A percentile compares a stretch with the other conserved stretches of the same genome.
Evolutionary conservation across 2,888 invertebrate species (phyloP).

Genomic region (Octodonta nipae): DNA sequence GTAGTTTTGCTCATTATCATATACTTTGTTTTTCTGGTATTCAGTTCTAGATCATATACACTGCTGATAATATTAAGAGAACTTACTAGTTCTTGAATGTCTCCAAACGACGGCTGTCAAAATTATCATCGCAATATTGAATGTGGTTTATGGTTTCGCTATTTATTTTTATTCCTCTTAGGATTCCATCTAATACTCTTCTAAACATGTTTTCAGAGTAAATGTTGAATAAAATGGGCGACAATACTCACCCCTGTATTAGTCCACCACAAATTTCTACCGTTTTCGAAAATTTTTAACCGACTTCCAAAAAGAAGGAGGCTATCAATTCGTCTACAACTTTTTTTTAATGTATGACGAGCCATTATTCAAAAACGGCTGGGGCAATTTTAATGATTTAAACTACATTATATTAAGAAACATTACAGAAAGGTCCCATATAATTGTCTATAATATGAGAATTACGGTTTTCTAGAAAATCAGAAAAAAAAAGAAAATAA

Average conservation of each 20-base stretch:
- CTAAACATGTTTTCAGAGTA: slow-evolving; percentile 1
- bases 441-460: too few species aligned
- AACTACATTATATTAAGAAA: too few species aligned
- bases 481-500: too few species aligned
- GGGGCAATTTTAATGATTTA: too few species aligned
- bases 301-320: too few species aligned
- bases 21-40: slow-evolving; percentile 1
- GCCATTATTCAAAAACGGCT: too few species aligned
- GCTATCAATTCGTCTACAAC: too few species aligned
- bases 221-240: not conserved
- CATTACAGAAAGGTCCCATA: too few species aligned
- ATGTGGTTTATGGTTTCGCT: not conserved
- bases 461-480: too few species aligned
- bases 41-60: not conserved
- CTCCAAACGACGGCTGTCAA: slow-evolving; percentile 1
- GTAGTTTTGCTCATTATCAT: not conserved
- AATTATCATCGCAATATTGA: not conserved
- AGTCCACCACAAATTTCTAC: too few species aligned
- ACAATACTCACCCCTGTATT: not conserved
- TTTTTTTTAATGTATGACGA: too few species aligned
- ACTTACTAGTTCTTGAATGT: slow-evolving; percentile 1
- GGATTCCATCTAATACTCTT: slow-evolving; percentile 1
- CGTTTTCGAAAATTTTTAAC: too few species aligned
- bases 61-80: slow-evolving; percentile 1
- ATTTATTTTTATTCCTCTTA: not conserved